Evolutionary conservation across 2,113 vertebrate genomes (phyloP), one percentile per base, ranked within the genome.

Genomic region (Psilopsiagon aymara): DNA sequence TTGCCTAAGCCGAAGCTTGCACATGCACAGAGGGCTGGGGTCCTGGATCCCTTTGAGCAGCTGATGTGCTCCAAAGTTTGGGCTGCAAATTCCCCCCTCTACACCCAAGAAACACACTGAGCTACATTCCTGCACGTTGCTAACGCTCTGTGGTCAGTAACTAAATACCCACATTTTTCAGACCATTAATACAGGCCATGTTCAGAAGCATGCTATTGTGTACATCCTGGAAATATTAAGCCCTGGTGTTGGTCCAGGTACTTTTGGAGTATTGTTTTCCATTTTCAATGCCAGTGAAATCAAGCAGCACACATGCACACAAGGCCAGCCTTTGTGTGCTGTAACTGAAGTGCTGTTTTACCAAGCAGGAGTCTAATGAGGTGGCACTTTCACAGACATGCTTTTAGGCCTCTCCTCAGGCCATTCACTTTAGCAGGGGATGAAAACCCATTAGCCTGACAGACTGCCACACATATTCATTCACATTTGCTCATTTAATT

Each of bases 401-500:
- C 94, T 92, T 86, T 93, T 23, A 88, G 86, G 80, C 77, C 85
- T 78, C 92, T 86, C 68, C 75, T 33, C 75, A 74, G 85, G 90
- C 76, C 57, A 17, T 49, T 89, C 84, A 52, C 53, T 91, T 74
- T 3, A 51, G 87, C 53, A 10, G 59, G 5, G 37, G 79, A 16
- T 88, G 57, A 23, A 74, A 85, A 80, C 1, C 92, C 92, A 95
- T 92, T 95, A 95, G 88, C 0, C 2, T 60, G 66, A 85, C 57
- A 46, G 47, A n/a, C 19, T 31, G 78, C 92, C 78, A 62, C 91
- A 43, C n/a, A 0, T 4, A 19, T 52, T 94, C 90, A 96, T 95
- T 94, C 88, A 60, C 52, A 24, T 47, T 64, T 75, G 76, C 75
- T 47, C 95, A 49, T 49, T 96, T 96, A 83, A 97, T 93, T 91